Percentiles rank a stretch among this genome's conserved stretches.
Conservation (phyloP, 2,888 invertebrate species). For the Microchrysa polita region DNA sequence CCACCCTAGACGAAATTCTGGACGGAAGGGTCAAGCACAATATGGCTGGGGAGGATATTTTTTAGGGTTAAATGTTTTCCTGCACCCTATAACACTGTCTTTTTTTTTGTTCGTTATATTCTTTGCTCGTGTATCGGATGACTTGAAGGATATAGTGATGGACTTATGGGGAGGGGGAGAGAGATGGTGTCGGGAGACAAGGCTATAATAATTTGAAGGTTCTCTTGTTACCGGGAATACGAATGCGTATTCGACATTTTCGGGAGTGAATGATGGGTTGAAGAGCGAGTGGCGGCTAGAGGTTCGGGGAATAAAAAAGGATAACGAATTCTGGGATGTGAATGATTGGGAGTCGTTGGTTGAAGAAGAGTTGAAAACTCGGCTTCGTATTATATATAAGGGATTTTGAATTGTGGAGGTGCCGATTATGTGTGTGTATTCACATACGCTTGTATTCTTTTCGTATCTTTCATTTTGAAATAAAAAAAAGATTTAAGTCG, state of each 20-base stretch:
- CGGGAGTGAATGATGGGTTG: constrained; percentile 12
- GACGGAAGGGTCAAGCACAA: constrained; percentile 49
- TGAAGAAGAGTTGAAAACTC: neutral
- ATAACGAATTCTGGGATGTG: constrained; percentile 8
- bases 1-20: constrained; percentile 23
- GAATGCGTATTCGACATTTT: constrained; percentile 25
- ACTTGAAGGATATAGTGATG: neutral
- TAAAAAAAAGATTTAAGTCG: too few species aligned
- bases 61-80: constrained; percentile 49
- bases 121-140: neutral
- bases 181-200: too few species aligned
- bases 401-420: too few species aligned
- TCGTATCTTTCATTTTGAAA: too few species aligned
- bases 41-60: constrained; percentile 46
- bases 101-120: neutral
- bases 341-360: neutral
- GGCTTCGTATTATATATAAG: neutral
- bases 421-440: too few species aligned
- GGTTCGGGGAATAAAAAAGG: constrained; percentile 1
- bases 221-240: neutral
- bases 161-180: neutral
- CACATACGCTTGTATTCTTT: too few species aligned
- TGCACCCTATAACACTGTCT: constrained; percentile 29
- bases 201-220: constrained; percentile 25
- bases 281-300: neutral